A percentile compares a stretch with the other conserved stretches of the same genome.
Conservation (phyloP, 2,113 vertebrate genomes). For the Merops nubicus region DNA sequence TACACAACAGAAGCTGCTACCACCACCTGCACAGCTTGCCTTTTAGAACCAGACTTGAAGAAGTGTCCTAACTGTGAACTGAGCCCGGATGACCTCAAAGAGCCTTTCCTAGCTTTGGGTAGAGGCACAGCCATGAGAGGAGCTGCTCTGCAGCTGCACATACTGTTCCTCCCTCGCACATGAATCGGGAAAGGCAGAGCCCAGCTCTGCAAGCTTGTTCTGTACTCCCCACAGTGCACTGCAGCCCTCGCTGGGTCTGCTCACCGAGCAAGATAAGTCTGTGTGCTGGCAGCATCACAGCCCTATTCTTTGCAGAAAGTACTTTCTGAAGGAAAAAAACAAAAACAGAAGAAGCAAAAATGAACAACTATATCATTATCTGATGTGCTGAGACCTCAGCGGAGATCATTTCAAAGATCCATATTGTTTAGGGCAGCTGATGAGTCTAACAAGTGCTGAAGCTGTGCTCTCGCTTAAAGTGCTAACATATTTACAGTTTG, state of each 20-base stretch:
- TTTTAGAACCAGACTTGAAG: neutral
- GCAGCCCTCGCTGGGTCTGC: neutral
- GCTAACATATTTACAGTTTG: conserved; percentile 54
- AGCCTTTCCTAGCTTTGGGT: neutral
- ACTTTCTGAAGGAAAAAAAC: neutral
- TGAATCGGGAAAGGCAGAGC: neutral
- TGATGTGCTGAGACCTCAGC: conserved; percentile 41
- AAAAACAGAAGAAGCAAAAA: conserved; percentile 23
- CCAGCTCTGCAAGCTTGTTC: neutral
- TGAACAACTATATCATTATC: conserved; percentile 61
- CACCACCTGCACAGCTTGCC: neutral
- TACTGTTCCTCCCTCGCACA: neutral
- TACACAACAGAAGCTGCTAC: neutral
- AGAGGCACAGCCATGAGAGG: neutral
- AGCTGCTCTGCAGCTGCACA: conserved; percentile 15
- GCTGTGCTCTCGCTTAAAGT: conserved; percentile 1
- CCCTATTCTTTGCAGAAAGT: conserved; percentile 23
- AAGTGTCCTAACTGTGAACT: neutral
- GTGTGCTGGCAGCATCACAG: neutral
- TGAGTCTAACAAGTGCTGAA: conserved; percentile 64
- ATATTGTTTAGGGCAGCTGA: conserved; percentile 67
- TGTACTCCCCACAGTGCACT: neutral
- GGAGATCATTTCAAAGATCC: conserved; percentile 66
- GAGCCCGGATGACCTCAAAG: conserved; percentile 12
- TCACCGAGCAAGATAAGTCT: neutral